phyloP scores from a whole-genome alignment of 2,113 vertebrate species.

The Chamaetylas fuelleborni region DNA sequence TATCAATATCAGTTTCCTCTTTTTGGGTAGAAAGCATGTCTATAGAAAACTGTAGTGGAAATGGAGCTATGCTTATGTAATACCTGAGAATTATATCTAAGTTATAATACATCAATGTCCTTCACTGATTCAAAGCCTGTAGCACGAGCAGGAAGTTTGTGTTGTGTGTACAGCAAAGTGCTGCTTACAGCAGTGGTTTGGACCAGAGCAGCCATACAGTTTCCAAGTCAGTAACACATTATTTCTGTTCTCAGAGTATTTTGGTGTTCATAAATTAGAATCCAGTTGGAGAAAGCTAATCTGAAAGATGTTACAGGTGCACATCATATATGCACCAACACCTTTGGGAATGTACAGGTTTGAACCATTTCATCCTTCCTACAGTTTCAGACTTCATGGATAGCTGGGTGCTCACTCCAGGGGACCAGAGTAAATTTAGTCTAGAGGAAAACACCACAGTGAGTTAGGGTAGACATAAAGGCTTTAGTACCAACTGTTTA shows the following conservation, averaged over 20 bases:
- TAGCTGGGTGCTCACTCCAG: neutral
- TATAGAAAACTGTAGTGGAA: neutral
- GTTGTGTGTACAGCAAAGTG: neutral
- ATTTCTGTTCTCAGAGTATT: neutral
- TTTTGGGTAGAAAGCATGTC: neutral
- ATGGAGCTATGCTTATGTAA: neutral
- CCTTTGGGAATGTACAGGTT: neutral
- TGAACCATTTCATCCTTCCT: neutral
- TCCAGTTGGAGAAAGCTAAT: neutral
- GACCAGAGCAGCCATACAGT: neutral
- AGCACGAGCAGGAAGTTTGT: neutral
- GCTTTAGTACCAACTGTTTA: neutral
- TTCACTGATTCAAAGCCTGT: neutral
- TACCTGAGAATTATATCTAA: neutral
- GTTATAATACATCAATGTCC: neutral
- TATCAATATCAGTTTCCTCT: neutral
- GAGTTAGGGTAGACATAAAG: neutral
- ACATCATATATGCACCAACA: neutral
- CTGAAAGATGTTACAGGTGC: neutral
- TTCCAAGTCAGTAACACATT: neutral
- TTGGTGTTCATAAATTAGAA: neutral
- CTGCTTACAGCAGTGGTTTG: neutral
- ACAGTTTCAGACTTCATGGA: neutral
- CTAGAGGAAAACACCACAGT: neutral
- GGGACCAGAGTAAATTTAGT: neutral